Base-by-base conservation (phyloP, 2,888 invertebrate species). In the Nemoura dubitans region DNA sequence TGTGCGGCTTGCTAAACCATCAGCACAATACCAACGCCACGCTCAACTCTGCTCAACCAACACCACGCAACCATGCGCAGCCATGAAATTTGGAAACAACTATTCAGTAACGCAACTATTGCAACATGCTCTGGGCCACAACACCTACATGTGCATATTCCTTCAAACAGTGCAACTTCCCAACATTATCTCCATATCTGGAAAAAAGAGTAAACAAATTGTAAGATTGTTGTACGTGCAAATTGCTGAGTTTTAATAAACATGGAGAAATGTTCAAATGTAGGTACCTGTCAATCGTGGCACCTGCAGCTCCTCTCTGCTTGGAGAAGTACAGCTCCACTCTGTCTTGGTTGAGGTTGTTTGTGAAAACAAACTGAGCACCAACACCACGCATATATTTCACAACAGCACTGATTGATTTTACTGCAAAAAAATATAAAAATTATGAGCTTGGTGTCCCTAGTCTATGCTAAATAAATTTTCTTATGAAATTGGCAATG, bases 231-330 rank as follows among this genome's bases (percentile, higher is more conserved):
- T 36, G 3, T 36, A 36, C 36, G 3, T 36, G 3, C 36, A 36
- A 36, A 36, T 3, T 36, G 10, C 3, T 36, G 3, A 36, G n/a
- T n/a, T n/a, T n/a, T n/a, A n/a, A n/a, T n/a, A n/a, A n/a, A n/a
- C n/a, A n/a, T n/a, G n/a, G n/a, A n/a, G n/a, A 77, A 77, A 77
- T 25, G 6, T 77, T n/a, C 77, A 5, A 3, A 80, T 27, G 26
- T 80, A n/a, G n/a, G n/a, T 80, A 82, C 82, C 82, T 7, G 28
- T 21, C 82, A 30, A 30, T 30, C 7, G 27, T 16, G n/a, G 82
- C 80, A 25, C 80, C 80, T 28, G 80, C 25, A 27, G 80, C 80
- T 80, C 80, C 80, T 80, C 80, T 21, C 26, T 80, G 80, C 27
- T 80, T 80, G 5, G 80, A 26, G 77, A 77, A 77, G 26, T 7